phyloP scores from a whole-genome alignment of 2,797 vertebrate genomes.

The Myotis pilosus region DNA sequence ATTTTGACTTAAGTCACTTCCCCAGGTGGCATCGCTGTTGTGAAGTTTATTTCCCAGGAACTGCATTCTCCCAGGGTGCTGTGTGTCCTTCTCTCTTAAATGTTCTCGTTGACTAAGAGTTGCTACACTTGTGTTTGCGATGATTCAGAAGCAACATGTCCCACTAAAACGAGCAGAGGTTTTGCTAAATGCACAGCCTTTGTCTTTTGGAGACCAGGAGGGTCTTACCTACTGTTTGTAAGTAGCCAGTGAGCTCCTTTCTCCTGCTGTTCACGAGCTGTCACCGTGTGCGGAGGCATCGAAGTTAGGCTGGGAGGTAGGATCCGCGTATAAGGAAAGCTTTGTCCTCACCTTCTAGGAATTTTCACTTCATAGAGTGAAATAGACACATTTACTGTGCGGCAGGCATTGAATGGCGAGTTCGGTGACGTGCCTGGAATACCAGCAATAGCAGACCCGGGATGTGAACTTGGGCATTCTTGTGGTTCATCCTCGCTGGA shows the following conservation, averaged over 20 bases:
- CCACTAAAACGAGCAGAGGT: not conserved
- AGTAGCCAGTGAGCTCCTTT: not conserved
- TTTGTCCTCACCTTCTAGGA: not conserved
- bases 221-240: not conserved
- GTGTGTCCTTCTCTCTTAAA: not conserved
- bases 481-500: no score
- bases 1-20: not conserved
- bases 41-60: constrained; percentile 29
- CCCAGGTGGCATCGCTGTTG: not conserved
- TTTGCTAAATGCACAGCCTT: not conserved
- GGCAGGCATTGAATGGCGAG: not conserved
- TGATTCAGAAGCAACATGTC: not conserved
- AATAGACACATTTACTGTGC: not conserved
- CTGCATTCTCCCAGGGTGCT: not conserved
- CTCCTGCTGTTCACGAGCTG: no score
- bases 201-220: not conserved
- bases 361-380: not conserved
- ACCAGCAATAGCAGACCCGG: not conserved
- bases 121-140: not conserved
- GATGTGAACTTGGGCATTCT: not conserved
- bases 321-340: not conserved
- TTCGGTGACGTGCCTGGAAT: not conserved
- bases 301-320: not conserved
- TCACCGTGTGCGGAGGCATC: not conserved
- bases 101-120: not conserved